Conservation (phyloP, 2,113 vertebrate species). For the Hirundichthys speculiger region DNA sequence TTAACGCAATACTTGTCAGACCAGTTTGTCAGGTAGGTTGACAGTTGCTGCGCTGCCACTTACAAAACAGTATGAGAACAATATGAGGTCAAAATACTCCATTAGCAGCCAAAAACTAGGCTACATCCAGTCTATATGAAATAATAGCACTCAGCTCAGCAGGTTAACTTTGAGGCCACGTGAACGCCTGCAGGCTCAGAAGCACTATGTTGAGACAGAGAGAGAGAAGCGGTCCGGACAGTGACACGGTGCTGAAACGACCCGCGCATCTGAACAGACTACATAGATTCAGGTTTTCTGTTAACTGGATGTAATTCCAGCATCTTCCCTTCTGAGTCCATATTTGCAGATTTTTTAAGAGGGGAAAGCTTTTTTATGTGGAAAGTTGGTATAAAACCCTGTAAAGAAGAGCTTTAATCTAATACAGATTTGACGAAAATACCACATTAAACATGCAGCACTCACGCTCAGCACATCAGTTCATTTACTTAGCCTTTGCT, state of each 20-base stretch:
- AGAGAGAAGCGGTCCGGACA: conserved; percentile 18
- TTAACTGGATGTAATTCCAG: no score
- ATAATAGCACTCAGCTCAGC: not conserved
- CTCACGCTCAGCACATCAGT: conserved; percentile 4
- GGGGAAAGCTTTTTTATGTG: not conserved
- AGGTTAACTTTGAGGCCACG: not conserved
- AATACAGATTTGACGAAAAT: not conserved
- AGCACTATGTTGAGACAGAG: not conserved
- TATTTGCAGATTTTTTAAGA: not conserved
- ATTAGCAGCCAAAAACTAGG: not conserved
- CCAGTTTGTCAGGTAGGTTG: conserved; percentile 28
- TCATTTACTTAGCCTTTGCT: conserved; percentile 8
- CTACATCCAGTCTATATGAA: not conserved
- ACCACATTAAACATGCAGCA: conserved; percentile 9
- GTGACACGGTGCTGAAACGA: conserved; percentile 61
- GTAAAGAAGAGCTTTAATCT: conserved; percentile 10
- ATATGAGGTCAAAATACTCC: not conserved
- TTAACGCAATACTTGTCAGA: conserved; percentile 1
- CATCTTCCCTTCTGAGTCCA: not conserved
- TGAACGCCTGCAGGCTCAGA: not conserved
- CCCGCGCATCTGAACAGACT: conserved; percentile 15
- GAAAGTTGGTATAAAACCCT: not conserved
- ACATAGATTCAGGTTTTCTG: no score
- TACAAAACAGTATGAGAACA: not conserved
- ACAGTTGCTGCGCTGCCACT: not conserved